Conservation (phyloP, 2,888 invertebrate species). For the Cerastis rubricosa region DNA sequence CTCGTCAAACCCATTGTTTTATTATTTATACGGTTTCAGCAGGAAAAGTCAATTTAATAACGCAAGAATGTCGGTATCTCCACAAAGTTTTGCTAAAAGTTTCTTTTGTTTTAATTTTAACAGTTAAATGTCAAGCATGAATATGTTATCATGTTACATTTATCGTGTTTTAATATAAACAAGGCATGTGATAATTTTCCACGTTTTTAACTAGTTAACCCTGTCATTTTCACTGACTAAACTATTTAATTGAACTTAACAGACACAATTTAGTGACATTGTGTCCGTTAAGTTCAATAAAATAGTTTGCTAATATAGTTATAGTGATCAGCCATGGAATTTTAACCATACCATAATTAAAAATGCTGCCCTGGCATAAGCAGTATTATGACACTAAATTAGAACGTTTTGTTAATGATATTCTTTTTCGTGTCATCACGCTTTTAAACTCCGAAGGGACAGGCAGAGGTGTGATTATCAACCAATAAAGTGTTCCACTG, state of each 20-base stretch:
- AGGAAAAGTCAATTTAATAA: not conserved
- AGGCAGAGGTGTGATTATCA: not conserved
- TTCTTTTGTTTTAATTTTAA: not conserved
- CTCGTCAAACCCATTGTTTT: not conserved
- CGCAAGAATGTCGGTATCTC: too few species aligned
- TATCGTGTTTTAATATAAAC: too few species aligned
- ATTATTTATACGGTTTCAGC: constrained; percentile 13
- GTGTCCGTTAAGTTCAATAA: too few species aligned
- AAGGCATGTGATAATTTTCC: not conserved
- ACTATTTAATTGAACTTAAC: not conserved
- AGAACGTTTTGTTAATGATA: not conserved
- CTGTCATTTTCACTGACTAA: not conserved
- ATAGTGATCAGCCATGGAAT: too few species aligned
- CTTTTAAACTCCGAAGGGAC: not conserved
- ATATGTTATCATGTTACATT: not conserved
- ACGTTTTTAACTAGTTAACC: not conserved
- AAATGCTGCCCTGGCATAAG: not conserved
- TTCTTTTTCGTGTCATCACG: not conserved
- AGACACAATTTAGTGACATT: too few species aligned
- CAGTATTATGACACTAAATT: not conserved
- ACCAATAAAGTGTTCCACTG: not conserved
- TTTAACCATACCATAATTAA: not conserved
- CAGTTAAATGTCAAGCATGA: not conserved
- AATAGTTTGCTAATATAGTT: too few species aligned
- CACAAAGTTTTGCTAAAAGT: not conserved